Base-by-base conservation (phyloP, 2,113 vertebrate species). In the Gopherus flavomarginatus region DNA sequence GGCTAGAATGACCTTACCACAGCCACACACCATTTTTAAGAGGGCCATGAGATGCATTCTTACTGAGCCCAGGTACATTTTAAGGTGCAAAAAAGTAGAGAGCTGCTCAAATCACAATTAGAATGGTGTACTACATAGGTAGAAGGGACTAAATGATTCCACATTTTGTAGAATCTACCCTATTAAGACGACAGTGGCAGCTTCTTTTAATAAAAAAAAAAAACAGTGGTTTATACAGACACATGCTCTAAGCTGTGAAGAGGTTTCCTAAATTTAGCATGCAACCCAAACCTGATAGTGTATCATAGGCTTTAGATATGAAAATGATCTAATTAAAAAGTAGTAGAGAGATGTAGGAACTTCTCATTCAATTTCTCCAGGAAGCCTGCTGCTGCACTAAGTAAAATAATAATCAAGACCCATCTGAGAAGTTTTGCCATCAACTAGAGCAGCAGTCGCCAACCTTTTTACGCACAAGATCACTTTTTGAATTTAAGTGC, bases 251-350 rank as follows among this genome's bases (percentile, higher is more conserved):
- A 94, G 96, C 95, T 94, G 80, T 52, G 54, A 96, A 89, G 88
- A 62, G 59, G 72, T 85, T 90, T 96, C 89, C 96, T 98, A 97
- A 96, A 94, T 94, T 94, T 96, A 97, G 95, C 93, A 62, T 0
- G 85, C 72, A 96, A 97, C 75, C 81, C 95, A 95, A 95, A 79
- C 87, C 96, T 11, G 35, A 79, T 0, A 50, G 38, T 1, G 3
- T 8, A 92, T 86, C 87, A 88, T 6, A 79, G 54, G 93, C 90
- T 93, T 83, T 26, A 38, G 90, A 90, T 8, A 86, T 31, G 90
- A 95, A 95, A 95, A 52, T 88, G 93, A 97, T 89, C 85, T 93
- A 65, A 95, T 8, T 31, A 3, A 53, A 91, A 75, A 59, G 89
- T 29, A 92, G 82, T 5, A 29, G 26, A 83, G 89, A 79, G 24